Evolutionary conservation across 2,888 invertebrate species (phyloP), one percentile per base, ranked within the genome.

Genomic region (Branchipolynoe longqiensis): DNA sequence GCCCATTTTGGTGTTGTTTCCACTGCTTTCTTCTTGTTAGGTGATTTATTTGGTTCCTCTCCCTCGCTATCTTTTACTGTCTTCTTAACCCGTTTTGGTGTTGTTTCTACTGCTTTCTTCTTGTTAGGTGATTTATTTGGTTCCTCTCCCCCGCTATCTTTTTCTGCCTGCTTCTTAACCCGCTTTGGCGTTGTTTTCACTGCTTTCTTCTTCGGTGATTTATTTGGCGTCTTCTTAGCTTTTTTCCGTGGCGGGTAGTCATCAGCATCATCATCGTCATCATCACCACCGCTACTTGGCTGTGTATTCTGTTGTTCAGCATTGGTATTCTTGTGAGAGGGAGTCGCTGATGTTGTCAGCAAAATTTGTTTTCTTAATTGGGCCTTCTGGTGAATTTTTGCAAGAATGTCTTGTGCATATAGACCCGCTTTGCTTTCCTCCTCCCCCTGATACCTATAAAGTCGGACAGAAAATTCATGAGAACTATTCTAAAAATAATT

Each of bases 401-500:
- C 14, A 48, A 78, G 54, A 28, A 78, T 78, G n/a, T 14, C 22
- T 33, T 78, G 78, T 0, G 78, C 78, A 25, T 78, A 41, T 8
- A 2, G 0, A 6, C 2, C 78, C 28, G 1, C 78, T 28, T 31
- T 48, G 0, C 48, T 48, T 25, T 31, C 78, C 28, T 48, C 78
- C 0, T 54, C 41, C 14, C 78, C 78, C 41, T 48, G 12, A 18
- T 69, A 69, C 69, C 69, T 69, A 18, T 48, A 18, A 18, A 48
- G 48, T 48, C 3, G 31, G 28, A 62, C 14, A 62, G 14, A 25
- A 62, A 62, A 25, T n/a, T 4, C 6, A 59, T n/a, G 59, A 18
- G n/a, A 59, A n/a, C 6, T 59, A n/a, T 8, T 8, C 14, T 59
- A 14, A 59, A 25, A n/a, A 25, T 4, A 12, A 59, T n/a, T 4